phyloP scores from a whole-genome alignment of 2,888 invertebrate species.

The Habrosyne pyritoides region DNA sequence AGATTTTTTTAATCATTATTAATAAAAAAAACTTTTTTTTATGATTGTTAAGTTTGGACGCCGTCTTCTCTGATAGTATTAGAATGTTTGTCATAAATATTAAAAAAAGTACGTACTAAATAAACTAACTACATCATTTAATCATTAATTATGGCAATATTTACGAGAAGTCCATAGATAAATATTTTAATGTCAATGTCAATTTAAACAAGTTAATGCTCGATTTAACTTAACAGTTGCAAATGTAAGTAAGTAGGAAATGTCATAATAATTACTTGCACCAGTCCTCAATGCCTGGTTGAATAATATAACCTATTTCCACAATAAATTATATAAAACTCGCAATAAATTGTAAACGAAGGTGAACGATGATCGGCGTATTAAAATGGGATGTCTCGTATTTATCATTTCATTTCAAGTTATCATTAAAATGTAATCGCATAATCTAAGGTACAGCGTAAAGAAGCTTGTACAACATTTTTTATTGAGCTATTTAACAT shows the following conservation, averaged over 20 bases:
- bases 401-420: slow-evolving; percentile 3
- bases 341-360: slow-evolving; percentile 6
- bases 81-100: too few species aligned
- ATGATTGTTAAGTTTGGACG: too few species aligned
- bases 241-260: slow-evolving; percentile 1
- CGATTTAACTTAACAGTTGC: not conserved
- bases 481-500: slow-evolving; percentile 1
- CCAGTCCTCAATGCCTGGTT: not conserved
- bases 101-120: too few species aligned
- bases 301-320: slow-evolving; percentile 4
- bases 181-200: not conserved
- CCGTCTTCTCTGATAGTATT: too few species aligned
- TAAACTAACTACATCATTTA: too few species aligned
- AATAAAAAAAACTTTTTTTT: too few species aligned
- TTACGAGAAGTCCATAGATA: not conserved
- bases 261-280: slow-evolving; percentile 8
- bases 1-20: too few species aligned
- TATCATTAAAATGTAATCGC: slow-evolving; percentile 5
- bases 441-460: not conserved
- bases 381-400: slow-evolving; percentile 8
- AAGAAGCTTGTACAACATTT: not conserved
- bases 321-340: slow-evolving; percentile 7
- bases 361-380: not conserved
- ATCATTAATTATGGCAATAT: too few species aligned
- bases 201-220: not conserved